Conservation (phyloP, 2,113 vertebrate species). For the Chaenocephalus aceratus region DNA sequence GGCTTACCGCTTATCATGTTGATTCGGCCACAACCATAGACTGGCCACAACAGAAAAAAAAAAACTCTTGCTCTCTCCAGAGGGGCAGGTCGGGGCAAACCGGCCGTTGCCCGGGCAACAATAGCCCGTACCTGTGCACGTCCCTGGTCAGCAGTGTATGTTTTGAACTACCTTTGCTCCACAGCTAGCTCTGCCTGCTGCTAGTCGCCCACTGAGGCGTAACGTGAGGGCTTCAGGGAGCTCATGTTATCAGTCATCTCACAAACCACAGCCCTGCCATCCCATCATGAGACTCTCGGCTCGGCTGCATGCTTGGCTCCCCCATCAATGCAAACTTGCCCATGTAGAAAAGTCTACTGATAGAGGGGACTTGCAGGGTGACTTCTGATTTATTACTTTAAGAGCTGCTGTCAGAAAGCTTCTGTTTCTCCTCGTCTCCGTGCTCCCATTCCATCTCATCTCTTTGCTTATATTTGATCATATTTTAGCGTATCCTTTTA, state of each 20-base stretch:
- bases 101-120: too few species aligned
- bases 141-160: neutral
- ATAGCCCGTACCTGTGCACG: too few species aligned
- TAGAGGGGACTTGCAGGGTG: constrained; percentile 54
- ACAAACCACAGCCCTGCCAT: constrained; percentile 44
- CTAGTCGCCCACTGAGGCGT: constrained; percentile 64
- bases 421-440: constrained; percentile 22
- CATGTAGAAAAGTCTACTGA: constrained; percentile 74
- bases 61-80: too few species aligned
- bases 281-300: constrained; percentile 66
- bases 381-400: constrained; percentile 66
- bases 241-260: constrained; percentile 71
- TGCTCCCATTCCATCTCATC: constrained; percentile 50
- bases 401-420: constrained; percentile 52
- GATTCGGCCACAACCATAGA: too few species aligned
- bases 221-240: constrained; percentile 56
- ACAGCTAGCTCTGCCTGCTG: constrained; percentile 19
- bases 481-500: constrained; percentile 58
- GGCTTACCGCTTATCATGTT: too few species aligned
- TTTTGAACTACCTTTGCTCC: constrained; percentile 29
- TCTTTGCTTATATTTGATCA: constrained; percentile 43
- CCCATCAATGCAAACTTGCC: constrained; percentile 62
- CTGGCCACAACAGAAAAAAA: too few species aligned
- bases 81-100: too few species aligned
- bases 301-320: constrained; percentile 62